Evolutionary conservation across 2,797 vertebrate genomes (phyloP), one percentile per base, ranked within the genome.

Genomic region (Epinephelus malabaricus): DNA sequence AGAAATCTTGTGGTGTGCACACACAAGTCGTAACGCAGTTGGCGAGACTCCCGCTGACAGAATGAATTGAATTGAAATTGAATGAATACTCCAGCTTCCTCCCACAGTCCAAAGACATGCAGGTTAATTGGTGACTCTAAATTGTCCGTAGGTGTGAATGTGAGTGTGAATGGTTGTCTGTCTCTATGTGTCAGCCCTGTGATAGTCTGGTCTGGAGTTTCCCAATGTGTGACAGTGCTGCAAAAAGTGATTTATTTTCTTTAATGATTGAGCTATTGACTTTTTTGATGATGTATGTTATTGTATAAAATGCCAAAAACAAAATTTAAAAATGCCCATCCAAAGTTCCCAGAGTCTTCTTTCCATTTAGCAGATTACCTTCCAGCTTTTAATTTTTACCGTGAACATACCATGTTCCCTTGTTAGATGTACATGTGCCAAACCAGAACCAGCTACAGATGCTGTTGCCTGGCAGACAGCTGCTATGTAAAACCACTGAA

Each of bases 401-500:
- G n/a, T 53, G 17, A 23, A 80, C 19, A 34, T 4, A 27, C 21
- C 17, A 27, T 11, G 7, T 4, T 46, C 15, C 46, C 18, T 40
- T 50, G 15, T 71, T 56, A 19, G 30, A 55, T 15, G 12, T 25
- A 10, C 54, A 14, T 47, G 38, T 78, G 50, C 43, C 47, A 69
- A 66, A 50, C 15, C 34, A 79, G 62, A 68, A 58, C 18, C 63
- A 62, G 63, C 49, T 25, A 15, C 54, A 47, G 56, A 13, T 61
- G 54, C 61, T 6, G 69, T 38, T 38, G 50, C 38, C 53, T 23
- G 19, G 63, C 72, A 54, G 55, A 58, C 54, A 5, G 38, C 49
- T 71, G 58, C 60, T 50, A 3, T n/a, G 18, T 55, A 34, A 55
- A 65, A 66, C 27, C 47, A 63, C 70, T 68, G 40, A 86, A 85